Evolutionary conservation across 2,888 invertebrate species (phyloP), one percentile per base, ranked within the genome.

Genomic region (Drosophila merina): DNA sequence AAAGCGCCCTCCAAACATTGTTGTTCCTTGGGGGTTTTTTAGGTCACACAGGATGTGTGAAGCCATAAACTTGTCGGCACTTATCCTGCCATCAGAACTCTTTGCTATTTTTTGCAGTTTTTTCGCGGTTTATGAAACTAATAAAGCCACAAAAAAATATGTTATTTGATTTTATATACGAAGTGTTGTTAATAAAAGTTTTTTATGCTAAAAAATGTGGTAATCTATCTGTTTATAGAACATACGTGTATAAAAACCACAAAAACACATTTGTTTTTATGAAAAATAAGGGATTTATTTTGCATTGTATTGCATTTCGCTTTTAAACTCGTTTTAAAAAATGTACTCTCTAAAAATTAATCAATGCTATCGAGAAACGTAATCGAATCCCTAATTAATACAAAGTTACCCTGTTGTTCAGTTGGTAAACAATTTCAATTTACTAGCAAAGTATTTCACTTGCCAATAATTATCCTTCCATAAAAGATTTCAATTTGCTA

Each of bases 401-500:
- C 5, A 40, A 60, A 48, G 47, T 60, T 60, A 14, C 6, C 14
- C 30, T 7, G 45, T 47, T 58, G 20, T 33, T 25, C 9, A 4
- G 20, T n/a, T 38, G 28, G 36, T 25, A 25, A 47, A 20, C 30
- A 7, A 8, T 25, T 40, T 40, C 14, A 40, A 5, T 40, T 26
- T 44, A 44, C 38, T 14, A 12, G 3, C 62, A 3, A 26, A 31
- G 26, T 60, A 40, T 40, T 48, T 9, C 47, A 33, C 62, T 40
- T 51, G 36, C 30, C 36, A 51, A 51, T 67, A 66, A 66, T 63
- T 66, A 66, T 48, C 12, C 20, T 14, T 40, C 33, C 47, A 42
- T 54, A 68, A 38, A 54, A 67, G 64, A 66, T 66, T 67, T 52
- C 47, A 67, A 67, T 66, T 54, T 66, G 54, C 47, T n/a, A n/a